Base-by-base conservation (phyloP, 2,888 invertebrate genomes). In the Hydropsyche betteni region DNA sequence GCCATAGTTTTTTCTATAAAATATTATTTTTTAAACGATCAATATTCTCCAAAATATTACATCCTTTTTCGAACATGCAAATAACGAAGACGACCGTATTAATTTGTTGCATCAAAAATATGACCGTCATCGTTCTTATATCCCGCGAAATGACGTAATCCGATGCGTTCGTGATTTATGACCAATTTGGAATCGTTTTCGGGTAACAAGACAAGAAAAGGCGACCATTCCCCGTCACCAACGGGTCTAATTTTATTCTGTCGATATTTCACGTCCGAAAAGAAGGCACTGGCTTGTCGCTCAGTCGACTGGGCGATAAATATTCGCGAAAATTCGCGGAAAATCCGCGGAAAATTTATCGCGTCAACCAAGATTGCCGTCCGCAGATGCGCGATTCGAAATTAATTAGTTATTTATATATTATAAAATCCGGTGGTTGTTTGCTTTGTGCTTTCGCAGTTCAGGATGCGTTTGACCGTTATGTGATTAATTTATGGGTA, bases 11-110 rank as follows among this genome's bases (percentile, higher is more conserved):
- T 80, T 89, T 90, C 76, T 86, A 83, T 94, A 96, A 82, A 94
- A 92, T 0, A 89, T 94, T 93, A 0, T 87, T 86, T 70, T 89
- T 85, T 10, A 95, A 85, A 69, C 93, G 87, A 77, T 93, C 90
- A 0, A 89, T 90, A 83, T 91, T 95, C 83, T 97, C 96, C 0
- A 95, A 95, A 82, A 95, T 94, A n/a, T n/a, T n/a, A 80, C 92
- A 92, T 2, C 94, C 93, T 5, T 90, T 88, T 77, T 87, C 89
- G 8, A 91, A 92, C 77, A 88, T 88, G 82, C 90, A 89, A 7
- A 93, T 88, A 5, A 96, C 83, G 82, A 95, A 96, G 77, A 96
- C 92, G 69, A 96, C 94, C 0, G 94, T 91, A 75, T 77, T 75
- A 71, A 50, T 34, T 16, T 74, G 12, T 71, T n/a, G 12, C 50